These are phyloP conservation scores for Aphelinus atriplicis DNA, from an alignment of 1,140 invertebrate genomes.

Conservation along the genomic window DNA sequence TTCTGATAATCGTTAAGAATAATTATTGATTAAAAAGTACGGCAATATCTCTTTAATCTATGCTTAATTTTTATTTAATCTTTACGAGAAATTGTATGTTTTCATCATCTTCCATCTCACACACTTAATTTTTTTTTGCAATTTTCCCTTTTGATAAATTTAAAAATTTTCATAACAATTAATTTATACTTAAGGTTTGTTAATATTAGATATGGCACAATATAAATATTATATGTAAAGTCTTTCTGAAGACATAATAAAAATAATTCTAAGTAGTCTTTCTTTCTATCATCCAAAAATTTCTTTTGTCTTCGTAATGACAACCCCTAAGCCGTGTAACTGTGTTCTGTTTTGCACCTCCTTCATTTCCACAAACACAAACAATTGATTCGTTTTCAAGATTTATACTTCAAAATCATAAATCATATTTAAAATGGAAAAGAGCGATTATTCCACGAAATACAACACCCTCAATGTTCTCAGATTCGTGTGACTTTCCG, in stretches of 20 bases:
- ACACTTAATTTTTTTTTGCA: conserved; percentile 48
- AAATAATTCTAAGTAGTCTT: conserved; percentile 67
- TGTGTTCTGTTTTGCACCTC: conserved; percentile 43
- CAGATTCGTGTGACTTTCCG: conserved; percentile 39
- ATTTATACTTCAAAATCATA: conserved; percentile 47
- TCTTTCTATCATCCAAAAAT: conserved; percentile 58
- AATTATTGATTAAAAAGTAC: conserved; percentile 40
- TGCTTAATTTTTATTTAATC: conserved; percentile 31
- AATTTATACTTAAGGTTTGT: conserved; percentile 62
- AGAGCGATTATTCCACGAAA: conserved; percentile 47
- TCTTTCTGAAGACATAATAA: conserved; percentile 65
- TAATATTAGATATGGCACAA: conserved; percentile 66
- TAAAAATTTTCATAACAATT: conserved; percentile 62
- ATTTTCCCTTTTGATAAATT: conserved; percentile 61
- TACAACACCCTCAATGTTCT: conserved; percentile 48
- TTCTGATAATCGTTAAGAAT: conserved; percentile 38
- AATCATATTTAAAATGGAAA: conserved; percentile 32
- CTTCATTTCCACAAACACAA: conserved; percentile 39
- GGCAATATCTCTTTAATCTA: conserved; percentile 29
- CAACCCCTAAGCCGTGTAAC: conserved; percentile 49
- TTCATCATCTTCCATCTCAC: conserved; percentile 39
- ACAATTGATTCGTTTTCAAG: conserved; percentile 42
- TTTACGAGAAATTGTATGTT: conserved; percentile 39
- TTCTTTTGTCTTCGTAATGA: conserved; percentile 50
- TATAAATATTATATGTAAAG: conserved; percentile 66